Percentiles rank a stretch among this genome's conserved stretches.
Conservation (phyloP, 1,140 invertebrate genomes). For the Bombus balteatus region DNA sequence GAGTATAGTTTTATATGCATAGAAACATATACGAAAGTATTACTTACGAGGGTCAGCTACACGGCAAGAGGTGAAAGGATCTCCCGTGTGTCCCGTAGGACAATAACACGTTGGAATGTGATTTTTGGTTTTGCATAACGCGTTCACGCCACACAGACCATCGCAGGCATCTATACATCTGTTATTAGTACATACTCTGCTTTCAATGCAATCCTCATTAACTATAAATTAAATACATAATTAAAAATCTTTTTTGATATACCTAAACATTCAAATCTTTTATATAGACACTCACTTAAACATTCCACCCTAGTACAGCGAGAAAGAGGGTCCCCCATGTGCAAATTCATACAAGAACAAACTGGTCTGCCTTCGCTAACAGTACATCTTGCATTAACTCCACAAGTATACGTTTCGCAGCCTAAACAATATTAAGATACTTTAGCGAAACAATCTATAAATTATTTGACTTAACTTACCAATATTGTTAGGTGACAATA, state of each 20-base stretch:
- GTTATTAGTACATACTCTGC: conserved; percentile 83
- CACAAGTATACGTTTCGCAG: conserved; percentile 81
- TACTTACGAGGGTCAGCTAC: conserved; percentile 81
- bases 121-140: conserved; percentile 85
- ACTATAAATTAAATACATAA: conserved; percentile 65
- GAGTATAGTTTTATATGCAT: not conserved
- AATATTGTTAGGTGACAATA: conserved; percentile 64
- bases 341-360: conserved; percentile 84
- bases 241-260: not conserved
- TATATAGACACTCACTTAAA: conserved; percentile 77
- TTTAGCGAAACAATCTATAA: not conserved
- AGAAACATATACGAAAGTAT: conserved; percentile 21
- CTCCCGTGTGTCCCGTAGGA: conserved; percentile 86
- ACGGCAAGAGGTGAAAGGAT: conserved; percentile 84
- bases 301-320: conserved; percentile 84
- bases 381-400: conserved; percentile 83
- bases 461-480: not conserved
- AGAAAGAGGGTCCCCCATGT: conserved; percentile 85
- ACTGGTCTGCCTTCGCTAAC: conserved; percentile 82
- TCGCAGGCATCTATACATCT: conserved; percentile 85
- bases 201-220: conserved; percentile 80
- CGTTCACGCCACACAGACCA: conserved; percentile 85
- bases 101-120: conserved; percentile 87
- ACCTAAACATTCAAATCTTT: not conserved
- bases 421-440: conserved; percentile 57